A percentile compares a stretch with the other conserved stretches of the same genome.
Evolutionary conservation across 2,113 vertebrate genomes (phyloP).

Genomic region (Aspidoscelis tigris): DNA sequence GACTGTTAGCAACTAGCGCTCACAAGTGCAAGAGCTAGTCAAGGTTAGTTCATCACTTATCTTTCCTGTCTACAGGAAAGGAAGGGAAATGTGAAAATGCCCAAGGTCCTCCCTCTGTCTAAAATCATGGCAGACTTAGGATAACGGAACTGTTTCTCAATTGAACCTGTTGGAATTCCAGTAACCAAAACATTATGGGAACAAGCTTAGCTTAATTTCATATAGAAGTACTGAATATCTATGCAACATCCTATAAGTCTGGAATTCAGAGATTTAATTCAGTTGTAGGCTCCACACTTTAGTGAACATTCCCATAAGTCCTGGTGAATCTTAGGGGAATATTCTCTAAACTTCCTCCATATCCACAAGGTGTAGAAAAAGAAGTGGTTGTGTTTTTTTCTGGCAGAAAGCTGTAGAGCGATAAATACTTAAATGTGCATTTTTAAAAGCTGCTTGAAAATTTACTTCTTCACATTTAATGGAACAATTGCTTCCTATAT

Average conservation of each 20-base stretch:
- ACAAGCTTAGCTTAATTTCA: background rate
- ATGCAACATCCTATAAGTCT: conserved; percentile 23
- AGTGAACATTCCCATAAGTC: background rate
- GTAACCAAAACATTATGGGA: background rate
- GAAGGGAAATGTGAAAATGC: too few relatives aligned
- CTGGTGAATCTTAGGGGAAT: background rate
- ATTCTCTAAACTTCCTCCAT: conserved; percentile 18
- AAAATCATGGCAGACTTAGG: too few relatives aligned
- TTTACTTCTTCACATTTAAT: conserved; percentile 40
- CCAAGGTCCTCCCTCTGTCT: too few relatives aligned
- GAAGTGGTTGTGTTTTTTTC: background rate
- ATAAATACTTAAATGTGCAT: conserved; percentile 49
- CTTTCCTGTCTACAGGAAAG: too few relatives aligned
- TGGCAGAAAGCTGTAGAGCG: conserved; percentile 38
- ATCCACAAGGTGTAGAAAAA: conserved; percentile 5
- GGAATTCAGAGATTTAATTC: conserved; percentile 41
- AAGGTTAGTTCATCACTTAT: too few relatives aligned
- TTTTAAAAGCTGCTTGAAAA: conserved; percentile 49
- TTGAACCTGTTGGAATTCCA: background rate
- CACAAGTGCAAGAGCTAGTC: too few relatives aligned
- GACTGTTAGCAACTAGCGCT: too few relatives aligned
- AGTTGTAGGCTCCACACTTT: background rate
- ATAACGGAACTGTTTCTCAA: too few relatives aligned
- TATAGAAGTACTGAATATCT: conserved; percentile 17
- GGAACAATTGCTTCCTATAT: conserved; percentile 49